Base-by-base conservation (phyloP, 2,113 vertebrate species). In the Gallinago jamesoni region DNA sequence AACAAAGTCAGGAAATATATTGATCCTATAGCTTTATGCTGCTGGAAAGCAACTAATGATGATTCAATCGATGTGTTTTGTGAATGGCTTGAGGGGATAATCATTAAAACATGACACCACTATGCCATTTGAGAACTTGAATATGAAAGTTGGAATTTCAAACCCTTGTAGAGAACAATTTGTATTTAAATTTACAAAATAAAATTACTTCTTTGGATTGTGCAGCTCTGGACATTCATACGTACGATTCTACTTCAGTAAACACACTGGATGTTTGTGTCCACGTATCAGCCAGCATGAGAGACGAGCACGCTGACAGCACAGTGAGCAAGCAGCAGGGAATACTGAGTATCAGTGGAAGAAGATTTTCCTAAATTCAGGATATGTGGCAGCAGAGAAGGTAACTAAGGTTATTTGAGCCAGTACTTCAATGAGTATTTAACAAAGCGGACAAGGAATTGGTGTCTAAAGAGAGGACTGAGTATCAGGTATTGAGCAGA, bases 1-100 rank as follows among this genome's bases (percentile, higher is more conserved):
- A 80, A 87, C 93, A 90, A 93, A 94, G 84, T 85, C 87, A 85
- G 74, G 53, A 93, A 79, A 79, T 96, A 37, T 63, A 93, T 91
- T 83, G 93, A 96, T 96, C 39, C 18, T 69, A 79, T 33, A 77
- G 84, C 91, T 93, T 95, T 93, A 76, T 91, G 79, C 59, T 90
- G 70, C 75, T 93, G 62, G 82, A 84, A 62, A 83, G 31, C 66
- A 87, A 78, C 77, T 95, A 78, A 68, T 82, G 86, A 90, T 93
- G 84, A 68, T 82, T 87, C 56, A 91, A 11, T 87, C 39, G 18
- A 13, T 89, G 60, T 56, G 56, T 94, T 90, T 52, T 43, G 33
- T 91, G 87, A 90, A 47, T 0, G 6, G 85, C 91, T 95, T 35
- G 70, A 83, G 67, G 89, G 72, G 21, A 59, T 91, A 69, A 95